These are phyloP conservation scores for Myopa tessellatipennis DNA, from an alignment of 2,888 invertebrate genomes.

Conservation along the genomic window DNA sequence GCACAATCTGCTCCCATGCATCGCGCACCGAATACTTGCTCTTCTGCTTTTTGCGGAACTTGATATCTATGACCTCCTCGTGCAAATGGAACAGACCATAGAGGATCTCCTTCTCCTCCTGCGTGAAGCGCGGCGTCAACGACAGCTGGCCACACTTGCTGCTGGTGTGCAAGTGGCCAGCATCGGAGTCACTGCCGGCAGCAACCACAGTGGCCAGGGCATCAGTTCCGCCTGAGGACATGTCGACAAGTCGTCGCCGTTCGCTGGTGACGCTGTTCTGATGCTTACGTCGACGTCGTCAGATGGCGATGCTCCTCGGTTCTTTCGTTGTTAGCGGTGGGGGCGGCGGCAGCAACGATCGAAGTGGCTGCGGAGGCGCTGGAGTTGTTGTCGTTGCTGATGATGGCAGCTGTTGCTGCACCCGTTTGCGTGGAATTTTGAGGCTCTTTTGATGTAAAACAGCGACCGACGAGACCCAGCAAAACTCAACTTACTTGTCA, in stretches of 20 bases:
- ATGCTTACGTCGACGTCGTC: conserved; percentile 29
- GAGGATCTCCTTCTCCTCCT: conserved; percentile 65
- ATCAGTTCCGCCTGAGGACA: conserved; percentile 46
- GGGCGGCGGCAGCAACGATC: conserved; percentile 4
- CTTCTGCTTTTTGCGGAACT: conserved; percentile 63
- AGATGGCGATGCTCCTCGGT: not conserved
- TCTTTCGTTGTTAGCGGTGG: not conserved
- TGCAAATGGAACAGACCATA: conserved; percentile 63
- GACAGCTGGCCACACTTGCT: conserved; percentile 50
- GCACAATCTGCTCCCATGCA: conserved; percentile 66
- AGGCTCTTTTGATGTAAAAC: conserved; percentile 49
- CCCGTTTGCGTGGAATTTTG: conserved; percentile 40
- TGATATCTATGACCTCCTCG: conserved; percentile 67
- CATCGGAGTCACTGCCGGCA: conserved; percentile 29
- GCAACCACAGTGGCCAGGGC: conserved; percentile 43
- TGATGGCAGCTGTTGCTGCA: conserved; percentile 41
- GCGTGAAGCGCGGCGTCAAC: conserved; percentile 64
- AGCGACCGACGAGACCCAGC: not conserved
- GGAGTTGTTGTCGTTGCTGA: conserved; percentile 44
- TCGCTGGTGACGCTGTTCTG: conserved; percentile 32
- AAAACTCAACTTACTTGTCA: conserved; percentile 6
- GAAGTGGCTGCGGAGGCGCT: not conserved
- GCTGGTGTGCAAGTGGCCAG: conserved; percentile 32
- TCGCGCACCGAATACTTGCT: conserved; percentile 65
- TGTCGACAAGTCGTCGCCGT: conserved; percentile 32